Evolutionary conservation across 2,888 invertebrate genomes (phyloP).

Genomic region (Nephrocerus scutellatus): DNA sequence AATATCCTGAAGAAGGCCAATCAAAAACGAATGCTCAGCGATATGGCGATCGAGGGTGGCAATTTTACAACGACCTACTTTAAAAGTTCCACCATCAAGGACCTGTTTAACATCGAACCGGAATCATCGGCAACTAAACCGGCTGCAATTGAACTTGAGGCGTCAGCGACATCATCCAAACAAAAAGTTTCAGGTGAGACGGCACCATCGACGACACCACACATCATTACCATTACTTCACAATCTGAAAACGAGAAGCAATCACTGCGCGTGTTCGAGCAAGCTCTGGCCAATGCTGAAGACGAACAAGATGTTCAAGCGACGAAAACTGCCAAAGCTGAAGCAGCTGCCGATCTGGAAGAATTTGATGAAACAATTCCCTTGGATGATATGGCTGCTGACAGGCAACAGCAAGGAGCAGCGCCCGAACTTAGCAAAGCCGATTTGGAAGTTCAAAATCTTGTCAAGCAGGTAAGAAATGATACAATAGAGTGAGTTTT

Average conservation of each 20-base stretch:
- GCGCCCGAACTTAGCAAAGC: slow-evolving; percentile 61
- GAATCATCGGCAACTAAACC: slow-evolving; percentile 51
- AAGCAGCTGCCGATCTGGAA: slow-evolving; percentile 81
- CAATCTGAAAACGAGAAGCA: slow-evolving; percentile 51
- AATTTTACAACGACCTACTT: slow-evolving; percentile 97
- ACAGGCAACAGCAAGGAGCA: slow-evolving; percentile 32
- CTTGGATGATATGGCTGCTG: slow-evolving; percentile 57
- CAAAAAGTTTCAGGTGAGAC: slow-evolving; percentile 26
- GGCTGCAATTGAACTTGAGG: slow-evolving; percentile 39
- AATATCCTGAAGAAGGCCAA: slow-evolving; percentile 98
- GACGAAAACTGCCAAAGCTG: slow-evolving; percentile 80
- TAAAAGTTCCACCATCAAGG: slow-evolving; percentile 86
- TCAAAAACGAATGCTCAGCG: slow-evolving; percentile 91
- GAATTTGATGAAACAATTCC: slow-evolving; percentile 96
- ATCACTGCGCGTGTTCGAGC: slow-evolving; percentile 63
- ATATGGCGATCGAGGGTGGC: slow-evolving; percentile 96
- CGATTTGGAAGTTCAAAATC: slow-evolving; percentile 63
- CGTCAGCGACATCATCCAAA: slow-evolving; percentile 22
- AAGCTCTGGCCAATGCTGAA: slow-evolving; percentile 83
- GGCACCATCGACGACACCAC: slow-evolving; percentile 21
- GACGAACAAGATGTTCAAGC: slow-evolving; percentile 93
- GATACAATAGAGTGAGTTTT: background rate
- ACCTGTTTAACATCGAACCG: slow-evolving; percentile 75
- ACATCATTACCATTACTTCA: slow-evolving; percentile 14
- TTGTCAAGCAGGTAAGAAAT: slow-evolving; percentile 60